A percentile compares a stretch with the other conserved stretches of the same genome.
phyloP scores from a whole-genome alignment of 1,140 invertebrate genomes.

The Drosophila nannoptera region DNA sequence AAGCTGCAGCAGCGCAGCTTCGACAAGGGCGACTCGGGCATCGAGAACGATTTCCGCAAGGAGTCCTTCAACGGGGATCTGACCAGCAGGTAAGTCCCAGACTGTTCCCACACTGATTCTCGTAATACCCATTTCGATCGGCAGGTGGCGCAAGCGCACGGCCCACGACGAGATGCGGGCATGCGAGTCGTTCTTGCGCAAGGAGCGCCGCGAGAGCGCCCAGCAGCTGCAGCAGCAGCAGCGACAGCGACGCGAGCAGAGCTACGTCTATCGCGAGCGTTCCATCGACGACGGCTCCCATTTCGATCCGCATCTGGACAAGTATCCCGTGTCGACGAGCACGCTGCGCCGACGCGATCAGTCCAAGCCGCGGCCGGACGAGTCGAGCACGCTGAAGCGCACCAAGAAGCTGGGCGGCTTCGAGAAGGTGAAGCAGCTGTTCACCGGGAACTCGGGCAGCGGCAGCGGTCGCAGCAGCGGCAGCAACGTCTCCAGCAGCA shows the following conservation, averaged over 20 bases:
- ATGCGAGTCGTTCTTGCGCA: slow-evolving; percentile 78
- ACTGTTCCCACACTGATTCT: neutral
- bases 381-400: slow-evolving; percentile 64
- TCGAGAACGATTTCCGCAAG: slow-evolving; percentile 87
- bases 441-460: slow-evolving; percentile 57
- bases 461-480: slow-evolving; percentile 61
- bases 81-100: slow-evolving; percentile 57
- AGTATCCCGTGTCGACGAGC: slow-evolving; percentile 79
- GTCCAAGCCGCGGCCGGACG: slow-evolving; percentile 36
- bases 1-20: slow-evolving; percentile 78
- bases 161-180: slow-evolving; percentile 66
- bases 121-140: neutral
- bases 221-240: slow-evolving; percentile 59
- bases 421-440: slow-evolving; percentile 82
- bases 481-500: slow-evolving; percentile 62
- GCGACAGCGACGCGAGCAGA: slow-evolving; percentile 77
- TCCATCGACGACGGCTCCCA: slow-evolving; percentile 83
- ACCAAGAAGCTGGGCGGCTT: slow-evolving; percentile 82
- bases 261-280: slow-evolving; percentile 82
- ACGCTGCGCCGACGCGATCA: slow-evolving; percentile 60
- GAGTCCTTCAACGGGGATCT: slow-evolving; percentile 83
- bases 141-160: slow-evolving; percentile 75
- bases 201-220: slow-evolving; percentile 81
- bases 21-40: slow-evolving; percentile 85
- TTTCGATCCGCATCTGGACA: slow-evolving; percentile 82